Conservation (phyloP, 2,888 invertebrate species). For the Dione juno region DNA sequence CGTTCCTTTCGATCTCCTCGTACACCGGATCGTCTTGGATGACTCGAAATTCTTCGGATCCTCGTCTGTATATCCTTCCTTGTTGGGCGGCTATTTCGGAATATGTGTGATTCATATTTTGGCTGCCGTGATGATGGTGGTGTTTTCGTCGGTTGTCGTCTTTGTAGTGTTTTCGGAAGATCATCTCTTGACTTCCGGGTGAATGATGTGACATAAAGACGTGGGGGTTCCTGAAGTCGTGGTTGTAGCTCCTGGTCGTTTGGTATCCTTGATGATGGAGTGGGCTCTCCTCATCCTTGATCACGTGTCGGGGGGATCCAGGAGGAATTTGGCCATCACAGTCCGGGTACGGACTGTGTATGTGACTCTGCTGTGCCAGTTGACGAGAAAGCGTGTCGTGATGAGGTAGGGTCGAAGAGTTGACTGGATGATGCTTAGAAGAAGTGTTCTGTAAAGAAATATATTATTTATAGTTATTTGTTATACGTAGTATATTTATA, state of each 20-base stretch:
- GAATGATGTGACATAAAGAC: constrained; percentile 79
- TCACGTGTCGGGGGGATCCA: constrained; percentile 74
- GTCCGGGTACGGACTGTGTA: constrained; percentile 83
- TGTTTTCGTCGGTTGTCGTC: constrained; percentile 75
- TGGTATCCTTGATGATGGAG: constrained; percentile 76
- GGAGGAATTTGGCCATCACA: constrained; percentile 75
- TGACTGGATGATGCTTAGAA: constrained; percentile 90
- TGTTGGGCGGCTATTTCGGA: constrained; percentile 86
- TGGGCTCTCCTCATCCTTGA: constrained; percentile 74
- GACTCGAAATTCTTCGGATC: constrained; percentile 82
- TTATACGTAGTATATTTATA: neutral
- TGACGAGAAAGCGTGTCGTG: constrained; percentile 83
- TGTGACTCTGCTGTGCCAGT: constrained; percentile 76
- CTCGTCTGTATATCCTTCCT: constrained; percentile 78
- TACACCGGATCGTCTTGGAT: constrained; percentile 91
- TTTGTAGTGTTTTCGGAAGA: constrained; percentile 76
- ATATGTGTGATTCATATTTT: constrained; percentile 88
- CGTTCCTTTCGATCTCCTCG: constrained; percentile 90
- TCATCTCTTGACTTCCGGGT: constrained; percentile 78
- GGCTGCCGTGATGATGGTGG: constrained; percentile 82
- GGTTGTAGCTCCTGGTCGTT: constrained; percentile 77
- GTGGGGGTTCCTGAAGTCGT: constrained; percentile 77
- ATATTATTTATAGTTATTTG: neutral
- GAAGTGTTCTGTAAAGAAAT: constrained; percentile 88
- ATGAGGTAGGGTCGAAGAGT: constrained; percentile 86